Conservation (phyloP, 37 sponge, comb jelly and placozoan species). For the Corticium candelabrum region DNA sequence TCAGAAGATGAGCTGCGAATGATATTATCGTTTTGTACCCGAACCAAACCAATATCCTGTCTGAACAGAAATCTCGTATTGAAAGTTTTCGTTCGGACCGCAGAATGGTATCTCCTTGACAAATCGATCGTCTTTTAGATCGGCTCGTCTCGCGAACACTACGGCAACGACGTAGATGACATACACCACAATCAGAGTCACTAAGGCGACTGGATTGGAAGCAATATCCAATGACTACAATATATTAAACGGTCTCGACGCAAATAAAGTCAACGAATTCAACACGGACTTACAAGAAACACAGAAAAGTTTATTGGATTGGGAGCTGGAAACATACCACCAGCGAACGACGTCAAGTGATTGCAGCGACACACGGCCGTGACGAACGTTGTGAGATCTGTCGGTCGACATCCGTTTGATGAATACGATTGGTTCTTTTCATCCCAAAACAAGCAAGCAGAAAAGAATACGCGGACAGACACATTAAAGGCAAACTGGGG, state of each 20-base stretch:
- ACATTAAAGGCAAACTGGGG: no score
- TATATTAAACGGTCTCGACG: not conserved
- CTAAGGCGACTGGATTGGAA: not conserved
- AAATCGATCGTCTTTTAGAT: not conserved
- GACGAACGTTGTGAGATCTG: not conserved
- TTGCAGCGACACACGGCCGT: constrained; percentile 3
- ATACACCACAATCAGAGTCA: not conserved
- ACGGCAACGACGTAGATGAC: not conserved
- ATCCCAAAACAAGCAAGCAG: not conserved
- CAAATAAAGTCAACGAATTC: not conserved
- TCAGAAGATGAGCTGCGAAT: no score
- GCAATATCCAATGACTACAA: not conserved
- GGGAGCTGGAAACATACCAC: not conserved
- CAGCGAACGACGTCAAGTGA: not conserved
- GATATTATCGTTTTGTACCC: no score
- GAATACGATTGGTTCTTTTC: not conserved
- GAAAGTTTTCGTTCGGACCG: not conserved
- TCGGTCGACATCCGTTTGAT: not conserved
- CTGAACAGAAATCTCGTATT: not conserved
- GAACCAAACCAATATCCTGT: not conserved
- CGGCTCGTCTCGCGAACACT: not conserved
- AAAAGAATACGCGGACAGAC: not conserved
- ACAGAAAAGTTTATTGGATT: not conserved
- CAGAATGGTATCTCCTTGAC: not conserved
- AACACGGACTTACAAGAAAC: not conserved